Conservation (phyloP, 2,113 vertebrate species). For the Diphyllodes magnificus region DNA sequence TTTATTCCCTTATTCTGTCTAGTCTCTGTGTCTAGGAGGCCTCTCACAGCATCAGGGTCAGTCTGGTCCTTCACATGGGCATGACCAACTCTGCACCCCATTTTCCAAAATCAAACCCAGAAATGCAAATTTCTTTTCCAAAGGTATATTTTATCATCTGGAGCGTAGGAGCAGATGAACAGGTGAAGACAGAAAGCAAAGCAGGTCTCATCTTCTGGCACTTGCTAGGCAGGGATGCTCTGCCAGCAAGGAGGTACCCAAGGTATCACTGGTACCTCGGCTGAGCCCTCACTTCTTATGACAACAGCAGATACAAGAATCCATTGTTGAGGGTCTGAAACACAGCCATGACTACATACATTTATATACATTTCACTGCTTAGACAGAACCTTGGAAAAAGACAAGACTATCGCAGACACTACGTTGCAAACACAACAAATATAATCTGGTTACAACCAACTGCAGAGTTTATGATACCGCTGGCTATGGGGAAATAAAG, state of each 20-base stretch:
- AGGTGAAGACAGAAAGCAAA: not conserved
- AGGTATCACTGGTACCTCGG: not conserved
- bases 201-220: not conserved
- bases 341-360: not conserved
- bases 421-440: constrained; percentile 26
- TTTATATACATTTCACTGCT: not conserved
- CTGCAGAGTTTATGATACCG: constrained; percentile 26
- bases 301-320: constrained; percentile 5
- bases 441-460: constrained; percentile 50
- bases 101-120: not conserved
- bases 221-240: not conserved
- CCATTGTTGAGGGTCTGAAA: not conserved
- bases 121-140: not conserved
- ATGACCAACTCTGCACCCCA: rapidly evolving
- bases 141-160: not conserved
- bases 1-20: too few relatives aligned
- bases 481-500: constrained; percentile 20
- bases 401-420: not conserved
- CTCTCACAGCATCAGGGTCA: not conserved
- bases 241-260: not conserved
- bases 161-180: rapidly evolving
- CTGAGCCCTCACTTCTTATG: not conserved
- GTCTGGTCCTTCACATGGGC: not conserved
- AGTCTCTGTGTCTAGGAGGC: too few relatives aligned
- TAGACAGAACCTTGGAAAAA: constrained; percentile 41